phyloP scores from a whole-genome alignment of 2,113 vertebrate species.

The Nannobrachium achirus region DNA sequence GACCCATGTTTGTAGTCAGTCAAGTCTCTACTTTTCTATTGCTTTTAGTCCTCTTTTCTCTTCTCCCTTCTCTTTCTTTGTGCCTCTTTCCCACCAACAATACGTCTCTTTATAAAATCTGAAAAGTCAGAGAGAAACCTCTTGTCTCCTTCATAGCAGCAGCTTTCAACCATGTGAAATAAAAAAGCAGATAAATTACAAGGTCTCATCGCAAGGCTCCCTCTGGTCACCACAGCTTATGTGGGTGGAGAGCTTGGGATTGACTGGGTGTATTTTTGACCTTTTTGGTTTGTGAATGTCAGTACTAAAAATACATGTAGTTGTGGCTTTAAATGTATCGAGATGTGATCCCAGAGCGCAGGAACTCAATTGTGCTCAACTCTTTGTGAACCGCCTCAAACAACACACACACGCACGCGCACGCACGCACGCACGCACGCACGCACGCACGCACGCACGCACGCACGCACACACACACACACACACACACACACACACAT shows the following conservation, averaged over 20 bases:
- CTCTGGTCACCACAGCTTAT: constrained; percentile 26
- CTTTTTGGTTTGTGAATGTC: constrained; percentile 31
- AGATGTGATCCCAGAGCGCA: no score
- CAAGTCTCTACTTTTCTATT: background rate
- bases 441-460: no score
- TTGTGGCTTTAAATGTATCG: no score
- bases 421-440: no score
- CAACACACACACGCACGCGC: no score
- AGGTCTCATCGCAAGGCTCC: constrained; percentile 12
- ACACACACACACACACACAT: no score
- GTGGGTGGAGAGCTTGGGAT: constrained; percentile 30
- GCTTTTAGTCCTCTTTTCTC: background rate
- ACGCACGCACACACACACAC: no score
- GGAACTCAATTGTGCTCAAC: no score
- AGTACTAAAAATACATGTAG: constrained; percentile 9
- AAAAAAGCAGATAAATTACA: constrained; percentile 46
- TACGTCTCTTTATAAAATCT: constrained; percentile 10
- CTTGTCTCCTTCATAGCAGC: constrained; percentile 28
- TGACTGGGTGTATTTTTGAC: constrained; percentile 11
- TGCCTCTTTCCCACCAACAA: background rate
- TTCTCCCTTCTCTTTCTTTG: background rate
- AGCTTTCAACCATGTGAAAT: constrained; percentile 40
- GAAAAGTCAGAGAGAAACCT: background rate
- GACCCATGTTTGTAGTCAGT: background rate
- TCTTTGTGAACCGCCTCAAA: no score